Conservation (phyloP, 2,888 invertebrate species). For the Sericinus montela region DNA sequence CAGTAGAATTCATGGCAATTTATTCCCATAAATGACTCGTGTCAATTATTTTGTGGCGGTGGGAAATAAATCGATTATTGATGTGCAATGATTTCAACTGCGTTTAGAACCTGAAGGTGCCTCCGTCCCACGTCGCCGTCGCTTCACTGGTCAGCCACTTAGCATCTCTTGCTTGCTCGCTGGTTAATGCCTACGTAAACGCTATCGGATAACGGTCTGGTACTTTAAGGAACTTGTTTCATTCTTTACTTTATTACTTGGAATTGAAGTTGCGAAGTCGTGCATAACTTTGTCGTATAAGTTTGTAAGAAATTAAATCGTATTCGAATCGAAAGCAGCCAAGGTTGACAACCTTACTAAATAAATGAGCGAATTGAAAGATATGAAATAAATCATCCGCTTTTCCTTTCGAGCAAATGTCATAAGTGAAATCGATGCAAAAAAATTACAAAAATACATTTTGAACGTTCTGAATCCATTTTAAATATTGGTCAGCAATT, state of each 20-base stretch:
- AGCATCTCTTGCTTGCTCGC: conserved; percentile 6
- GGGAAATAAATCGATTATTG: too few relatives aligned
- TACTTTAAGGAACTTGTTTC: conserved; percentile 10
- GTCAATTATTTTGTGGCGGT: too few relatives aligned
- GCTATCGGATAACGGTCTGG: conserved; percentile 13
- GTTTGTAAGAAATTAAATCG: not conserved
- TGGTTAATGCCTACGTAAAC: conserved; percentile 9
- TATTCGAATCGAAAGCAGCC: not conserved
- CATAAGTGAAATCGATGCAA: not conserved
- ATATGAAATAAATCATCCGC: not conserved
- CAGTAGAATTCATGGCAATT: too few relatives aligned
- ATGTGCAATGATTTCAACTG: too few relatives aligned
- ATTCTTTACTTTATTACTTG: not conserved
- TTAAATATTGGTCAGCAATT: not conserved
- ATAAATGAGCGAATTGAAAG: not conserved
- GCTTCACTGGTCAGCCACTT: conserved; percentile 3
- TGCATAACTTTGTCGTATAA: not conserved
- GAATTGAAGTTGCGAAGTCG: not conserved
- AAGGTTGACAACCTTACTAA: not conserved
- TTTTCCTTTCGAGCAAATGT: conserved; percentile 1
- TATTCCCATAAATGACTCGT: too few relatives aligned
- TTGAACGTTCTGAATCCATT: not conserved
- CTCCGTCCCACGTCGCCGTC: not conserved
- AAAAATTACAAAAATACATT: not conserved
- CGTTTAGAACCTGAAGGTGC: not conserved